Conservation (phyloP, 2,797 vertebrate species). For the Crotalus adamanteus region DNA sequence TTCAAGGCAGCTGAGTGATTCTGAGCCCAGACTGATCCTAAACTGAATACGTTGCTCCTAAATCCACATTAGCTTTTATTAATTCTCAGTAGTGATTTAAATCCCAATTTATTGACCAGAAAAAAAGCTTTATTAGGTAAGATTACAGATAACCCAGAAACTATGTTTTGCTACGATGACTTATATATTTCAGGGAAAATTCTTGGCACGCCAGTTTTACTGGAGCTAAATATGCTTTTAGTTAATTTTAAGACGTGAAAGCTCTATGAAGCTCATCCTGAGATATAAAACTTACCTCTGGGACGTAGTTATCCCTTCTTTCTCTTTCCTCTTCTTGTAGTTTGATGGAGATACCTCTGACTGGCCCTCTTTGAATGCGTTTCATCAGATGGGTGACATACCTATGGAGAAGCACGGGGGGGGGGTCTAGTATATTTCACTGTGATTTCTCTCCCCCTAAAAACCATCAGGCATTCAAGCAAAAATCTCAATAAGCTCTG, state of each 20-base stretch:
- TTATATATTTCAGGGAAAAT: background rate
- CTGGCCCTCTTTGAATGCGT: conserved; percentile 91
- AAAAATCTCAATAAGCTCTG: background rate
- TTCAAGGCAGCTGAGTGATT: background rate
- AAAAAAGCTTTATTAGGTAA: background rate
- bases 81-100: background rate
- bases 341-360: conserved; percentile 96
- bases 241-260: background rate
- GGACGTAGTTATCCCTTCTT: conserved; percentile 93
- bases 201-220: background rate
- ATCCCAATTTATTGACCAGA: background rate
- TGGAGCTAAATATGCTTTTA: background rate
- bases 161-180: background rate
- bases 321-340: conserved; percentile 96
- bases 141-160: background rate
- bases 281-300: conserved; percentile 76
- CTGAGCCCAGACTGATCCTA: background rate
- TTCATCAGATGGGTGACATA: conserved; percentile 98
- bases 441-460: background rate
- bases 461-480: background rate
- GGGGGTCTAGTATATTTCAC: background rate
- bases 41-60: background rate
- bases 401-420: conserved; percentile 60
- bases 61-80: background rate
- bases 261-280: accelerated